phyloP scores from a whole-genome alignment of 2,888 invertebrate genomes.

The Macrosiphum euphorbiae region DNA sequence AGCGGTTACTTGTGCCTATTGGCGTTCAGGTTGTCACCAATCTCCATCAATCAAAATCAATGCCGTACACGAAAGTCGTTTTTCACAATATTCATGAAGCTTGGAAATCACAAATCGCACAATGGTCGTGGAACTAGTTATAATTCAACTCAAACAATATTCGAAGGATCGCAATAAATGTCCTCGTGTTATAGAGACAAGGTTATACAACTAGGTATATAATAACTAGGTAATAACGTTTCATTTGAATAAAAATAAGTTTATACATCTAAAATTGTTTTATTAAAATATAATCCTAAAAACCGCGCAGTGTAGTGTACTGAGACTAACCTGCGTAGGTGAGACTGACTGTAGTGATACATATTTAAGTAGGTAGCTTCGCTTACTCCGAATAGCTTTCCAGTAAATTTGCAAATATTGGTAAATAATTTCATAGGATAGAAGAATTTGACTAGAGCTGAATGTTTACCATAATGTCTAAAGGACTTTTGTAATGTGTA shows the following conservation, averaged over 20 bases:
- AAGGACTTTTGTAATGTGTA: background rate
- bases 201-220: background rate
- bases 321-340: background rate
- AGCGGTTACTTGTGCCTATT: background rate
- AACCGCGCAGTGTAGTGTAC: background rate
- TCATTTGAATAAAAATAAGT: background rate
- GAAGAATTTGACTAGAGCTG: background rate
- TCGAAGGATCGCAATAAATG: background rate
- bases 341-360: background rate
- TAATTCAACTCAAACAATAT: background rate
- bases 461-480: background rate
- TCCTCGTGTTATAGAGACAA: background rate
- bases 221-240: background rate
- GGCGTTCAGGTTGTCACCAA: background rate
- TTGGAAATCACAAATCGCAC: background rate
- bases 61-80: no score
- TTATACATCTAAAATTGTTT: background rate
- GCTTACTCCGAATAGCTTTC: background rate
- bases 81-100: no score
- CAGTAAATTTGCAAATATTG: background rate
- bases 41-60: background rate
- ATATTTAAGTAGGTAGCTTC: background rate
- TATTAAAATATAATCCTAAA: background rate
- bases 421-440: background rate
- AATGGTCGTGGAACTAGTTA: background rate